Base-by-base conservation (phyloP, 2,797 vertebrate genomes). In the Gymnothorax javanicus region DNA sequence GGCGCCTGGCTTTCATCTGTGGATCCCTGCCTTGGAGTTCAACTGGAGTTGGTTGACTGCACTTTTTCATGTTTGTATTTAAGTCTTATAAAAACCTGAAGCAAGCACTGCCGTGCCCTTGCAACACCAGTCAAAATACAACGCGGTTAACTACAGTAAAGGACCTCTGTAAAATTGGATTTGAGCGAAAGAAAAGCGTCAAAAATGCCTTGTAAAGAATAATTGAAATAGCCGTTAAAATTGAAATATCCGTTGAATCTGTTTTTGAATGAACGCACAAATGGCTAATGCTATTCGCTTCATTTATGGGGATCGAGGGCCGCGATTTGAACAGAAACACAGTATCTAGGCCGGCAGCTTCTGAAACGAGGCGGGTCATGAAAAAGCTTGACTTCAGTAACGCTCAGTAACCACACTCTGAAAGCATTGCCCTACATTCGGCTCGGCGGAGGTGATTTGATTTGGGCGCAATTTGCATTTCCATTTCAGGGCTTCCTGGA, bases 391-490 rank as follows among this genome's bases (percentile, higher is more conserved):
- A 27, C 60, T 67, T n/a, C 6, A 52, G n/a, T 23, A 15, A 4
- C 52, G 17, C 8, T 75, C 9, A 12, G 6, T 7, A 58, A 27
- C 11, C n/a, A 11, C 50, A 3, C 67, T 75, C 13, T 43, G 69
- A 27, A 59, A 58, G 69, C 1, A 52, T 85, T 9, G 15, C 33
- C 52, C 77, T 56, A 20, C 67, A 85, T 58, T 12, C 17, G 1
- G 7, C 25, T 27, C 57, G 23, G 50, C 67, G 75, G 69, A 12
- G 56, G 64, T 58, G 64, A 75, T 73, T 75, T 58, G 12, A 85
- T 67, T 85, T 23, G 43, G 15, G 23, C 23, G n/a, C 8, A 84
- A 84, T 85, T 73, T 57, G 52, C 50, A 27, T 85, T 85, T n/a
- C 73, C 15, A 20, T 56, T 69, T 59, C 43, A 54, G 11, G 3